Base-by-base conservation (phyloP, 2,113 vertebrate species). In the Macroglossus sobrinus region DNA sequence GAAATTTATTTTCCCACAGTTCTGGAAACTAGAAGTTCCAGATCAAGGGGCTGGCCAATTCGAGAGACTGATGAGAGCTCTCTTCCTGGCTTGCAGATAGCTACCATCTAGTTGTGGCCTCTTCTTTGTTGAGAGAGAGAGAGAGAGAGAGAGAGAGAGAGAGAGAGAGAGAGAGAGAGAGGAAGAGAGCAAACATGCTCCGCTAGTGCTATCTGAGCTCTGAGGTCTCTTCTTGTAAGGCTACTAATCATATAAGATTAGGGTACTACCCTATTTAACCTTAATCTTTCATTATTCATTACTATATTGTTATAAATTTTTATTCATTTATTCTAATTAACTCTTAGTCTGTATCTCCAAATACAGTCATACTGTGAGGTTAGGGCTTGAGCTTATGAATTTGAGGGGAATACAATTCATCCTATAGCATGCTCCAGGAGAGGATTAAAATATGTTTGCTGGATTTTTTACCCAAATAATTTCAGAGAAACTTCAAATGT, bases 91-190 rank as follows among this genome's bases (percentile, higher is more conserved):
- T 43, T 61, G 22, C 16, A 12, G 35, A 12, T 2, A 53, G 45
- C 7, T 13, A 2, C 18, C 7, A 3, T 9, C n/a, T 59, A 59
- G 4, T n/a, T 82, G n/a, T 57, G 11, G 33, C 12, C 28, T 47
- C 21, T 63, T 21, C 33, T 45, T 53, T 59, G 4, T 40, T 3
- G 6, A 64, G 8, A 47, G n/a, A 75, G 18, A 35, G 9, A n/a
- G 24, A 15, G 8, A 30, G 45, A 12, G 3, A 0, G 1, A 2
- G 11, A 72, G 2, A 21, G 11, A 28, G 15, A 33, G 26, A 50
- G 5, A 8, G 26, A 63, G 45, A 45, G 45, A 45, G 45, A 45
- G 45, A 45, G 9, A 72, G 7, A 45, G 38, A 75, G 24, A n/a
- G 8, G n/a, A n/a, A n/a, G n/a, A n/a, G n/a, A n/a, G n/a, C n/a